Evolutionary conservation across 2,113 vertebrate species (phyloP), one percentile per base, ranked within the genome.

Genomic region (Grammomys surdaster): DNA sequence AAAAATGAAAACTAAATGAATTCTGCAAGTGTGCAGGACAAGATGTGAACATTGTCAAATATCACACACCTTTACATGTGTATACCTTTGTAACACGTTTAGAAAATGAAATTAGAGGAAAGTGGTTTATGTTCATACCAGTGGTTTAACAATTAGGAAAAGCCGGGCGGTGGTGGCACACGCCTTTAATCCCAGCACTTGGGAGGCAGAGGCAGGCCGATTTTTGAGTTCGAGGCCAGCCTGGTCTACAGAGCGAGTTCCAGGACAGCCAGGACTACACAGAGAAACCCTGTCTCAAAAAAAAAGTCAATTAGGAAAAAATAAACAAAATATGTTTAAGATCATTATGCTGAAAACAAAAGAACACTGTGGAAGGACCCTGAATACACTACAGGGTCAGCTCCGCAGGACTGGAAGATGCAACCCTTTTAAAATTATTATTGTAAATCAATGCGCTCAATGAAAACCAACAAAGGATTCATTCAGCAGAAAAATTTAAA

Each of bases 41-140:
- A 31, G 69, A 87, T 7, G 28, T 90, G n/a, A 48, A 46, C 13
- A 65, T 31, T 31, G 28, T 85, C 26, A 65, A 40, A 82, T 82
- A 60, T 40, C 43, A 3, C 58, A 6, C 48, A 78, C 56, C 87
- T 86, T 77, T 65, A 40, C 48, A 76, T 92, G 65, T 93, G 10
- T 56, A 13, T 31, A 26, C 20, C 48, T 78, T 87, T 88, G 14
- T 48, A 90, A 81, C 16, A 75, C 51, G 60, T 31, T 24, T 70
- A 10, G 54, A 90, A 93, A 93, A 73, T 93, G 26, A 89, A 93
- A 58, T 75, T 67, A 80, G 85, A 90, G 63, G 12, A 54, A 51
- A 72, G 11, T 31, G 56, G 77, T 22, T 93, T 95, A 69, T 28
- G 36, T 67, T n/a, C 46, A 16, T 43, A 54, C 56, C 33, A 88